These are phyloP conservation scores for Drosophila lini DNA, from an alignment of 1,140 invertebrate species.

Conservation along the genomic window DNA sequence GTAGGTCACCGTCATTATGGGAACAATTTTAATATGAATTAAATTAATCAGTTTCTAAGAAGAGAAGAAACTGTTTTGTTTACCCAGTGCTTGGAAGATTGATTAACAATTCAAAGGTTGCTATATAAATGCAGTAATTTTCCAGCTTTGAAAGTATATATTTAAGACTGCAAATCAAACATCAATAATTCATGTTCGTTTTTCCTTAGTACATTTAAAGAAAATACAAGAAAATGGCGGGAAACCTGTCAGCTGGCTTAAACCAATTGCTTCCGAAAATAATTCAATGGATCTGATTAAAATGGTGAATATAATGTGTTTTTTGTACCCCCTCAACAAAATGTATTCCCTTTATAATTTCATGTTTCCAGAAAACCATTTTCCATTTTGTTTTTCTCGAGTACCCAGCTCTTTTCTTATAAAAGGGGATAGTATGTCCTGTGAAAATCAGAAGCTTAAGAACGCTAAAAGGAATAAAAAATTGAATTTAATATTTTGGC, in stretches of 20 bases:
- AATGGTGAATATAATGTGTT: slow-evolving; percentile 9
- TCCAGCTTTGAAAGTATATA: background rate
- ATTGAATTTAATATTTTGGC: background rate
- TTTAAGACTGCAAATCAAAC: background rate
- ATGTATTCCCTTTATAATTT: slow-evolving; percentile 5
- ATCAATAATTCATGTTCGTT: background rate
- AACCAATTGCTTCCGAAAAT: slow-evolving; percentile 4
- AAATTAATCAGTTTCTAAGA: background rate
- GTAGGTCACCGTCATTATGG: slow-evolving; percentile 75
- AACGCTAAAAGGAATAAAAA: background rate
- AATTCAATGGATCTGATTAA: slow-evolving; percentile 13
- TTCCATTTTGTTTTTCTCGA: slow-evolving; percentile 12
- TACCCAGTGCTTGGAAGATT: background rate
- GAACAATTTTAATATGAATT: background rate
- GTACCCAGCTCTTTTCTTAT: background rate
- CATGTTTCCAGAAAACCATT: slow-evolving; percentile 11
- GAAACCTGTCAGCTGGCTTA: slow-evolving; percentile 5
- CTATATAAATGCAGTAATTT: background rate
- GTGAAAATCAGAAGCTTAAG: too few relatives aligned
- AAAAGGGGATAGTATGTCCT: background rate
- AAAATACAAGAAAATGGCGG: background rate
- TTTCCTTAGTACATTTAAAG: background rate
- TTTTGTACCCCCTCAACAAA: background rate
- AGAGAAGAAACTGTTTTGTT: background rate
- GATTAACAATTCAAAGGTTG: slow-evolving; percentile 1